Base-by-base conservation (phyloP, 2,888 invertebrate species). In the Oxycera nigricornis region DNA sequence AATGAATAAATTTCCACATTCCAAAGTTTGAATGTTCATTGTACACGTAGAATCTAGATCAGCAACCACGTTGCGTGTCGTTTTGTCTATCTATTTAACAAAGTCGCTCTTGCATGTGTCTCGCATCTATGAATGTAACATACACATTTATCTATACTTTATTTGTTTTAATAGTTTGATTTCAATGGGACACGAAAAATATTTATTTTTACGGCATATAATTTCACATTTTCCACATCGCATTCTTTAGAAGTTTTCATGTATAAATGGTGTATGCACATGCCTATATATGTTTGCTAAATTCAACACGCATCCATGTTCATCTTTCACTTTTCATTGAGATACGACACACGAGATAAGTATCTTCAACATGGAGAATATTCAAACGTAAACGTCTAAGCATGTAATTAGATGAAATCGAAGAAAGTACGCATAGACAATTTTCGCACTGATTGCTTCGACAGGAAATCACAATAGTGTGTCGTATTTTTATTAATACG, bases 361-460 rank as follows among this genome's bases (percentile, higher is more conserved):
- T 11, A 35, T 6, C 35, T 7, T 7, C 35, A 35, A 35, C 6
- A 7, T 35, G n/a, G n/a, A 35, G 11, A 35, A 35, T 11, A 35
- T 55, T 55, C 52, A 24, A 55, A 20, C 52, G 52, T 24, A 55
- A 55, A 55, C 24, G 24, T 55, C 17, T 50, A n/a, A 35, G 50
- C 52, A 17, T n/a, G 52, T 22, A 55, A 55, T 55, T 55, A 55
- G 20, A 24, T 46, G 46, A 3, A 46, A 46, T 46, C 6, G n/a
- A 24, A 55, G 52, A 55, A 55, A 55, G 52, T 55, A 55, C 24
- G 22, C 4, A 24, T 22, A 20, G 52, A 55, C 52, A 55, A 46
- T 55, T 55, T 55, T 55, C 11, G 52, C 52, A 55, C 52, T 55
- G 52, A 55, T 55, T 55, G 24, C 9, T 24, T 22, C 2, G 52